These are phyloP conservation scores for Tribolium castaneum DNA, from an alignment of 1,140 invertebrate genomes.

Conservation along the genomic window DNA sequence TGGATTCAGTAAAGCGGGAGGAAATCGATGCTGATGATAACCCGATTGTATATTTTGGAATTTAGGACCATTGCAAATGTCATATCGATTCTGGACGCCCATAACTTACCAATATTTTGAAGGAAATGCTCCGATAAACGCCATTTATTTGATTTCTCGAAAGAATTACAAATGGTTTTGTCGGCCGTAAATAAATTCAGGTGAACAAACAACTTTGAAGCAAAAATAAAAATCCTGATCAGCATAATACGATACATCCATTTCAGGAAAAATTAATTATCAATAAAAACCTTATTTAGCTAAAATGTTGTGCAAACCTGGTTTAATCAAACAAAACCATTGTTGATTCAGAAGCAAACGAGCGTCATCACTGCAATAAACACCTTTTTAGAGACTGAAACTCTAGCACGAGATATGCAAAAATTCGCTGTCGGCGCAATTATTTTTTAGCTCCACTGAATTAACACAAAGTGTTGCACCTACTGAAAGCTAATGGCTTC, in stretches of 20 bases:
- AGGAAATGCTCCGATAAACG: background rate
- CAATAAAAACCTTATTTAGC: background rate
- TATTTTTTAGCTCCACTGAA: too few species aligned
- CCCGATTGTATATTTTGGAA: conserved; percentile 13
- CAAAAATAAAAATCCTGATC: background rate
- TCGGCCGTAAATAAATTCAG: background rate
- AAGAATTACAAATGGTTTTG: background rate
- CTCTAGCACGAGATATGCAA: too few species aligned
- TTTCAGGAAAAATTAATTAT: background rate
- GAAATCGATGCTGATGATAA: conserved; percentile 20
- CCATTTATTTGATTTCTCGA: background rate
- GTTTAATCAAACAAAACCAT: too few species aligned
- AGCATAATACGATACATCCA: background rate
- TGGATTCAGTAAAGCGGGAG: background rate
- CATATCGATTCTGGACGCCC: background rate
- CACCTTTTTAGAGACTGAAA: too few species aligned
- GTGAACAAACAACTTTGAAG: background rate
- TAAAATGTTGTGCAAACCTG: background rate
- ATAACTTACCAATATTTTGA: conserved; percentile 16
- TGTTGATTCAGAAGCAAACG: too few species aligned
- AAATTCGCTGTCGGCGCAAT: too few species aligned
- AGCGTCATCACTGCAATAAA: too few species aligned
- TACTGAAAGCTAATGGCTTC: too few species aligned
- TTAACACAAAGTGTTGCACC: too few species aligned
- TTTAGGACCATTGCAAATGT: conserved; percentile 14